A percentile compares a stretch with the other conserved stretches of the same genome.
Evolutionary conservation across 2,888 invertebrate genomes (phyloP).

Genomic region (Melanotus villosus): DNA sequence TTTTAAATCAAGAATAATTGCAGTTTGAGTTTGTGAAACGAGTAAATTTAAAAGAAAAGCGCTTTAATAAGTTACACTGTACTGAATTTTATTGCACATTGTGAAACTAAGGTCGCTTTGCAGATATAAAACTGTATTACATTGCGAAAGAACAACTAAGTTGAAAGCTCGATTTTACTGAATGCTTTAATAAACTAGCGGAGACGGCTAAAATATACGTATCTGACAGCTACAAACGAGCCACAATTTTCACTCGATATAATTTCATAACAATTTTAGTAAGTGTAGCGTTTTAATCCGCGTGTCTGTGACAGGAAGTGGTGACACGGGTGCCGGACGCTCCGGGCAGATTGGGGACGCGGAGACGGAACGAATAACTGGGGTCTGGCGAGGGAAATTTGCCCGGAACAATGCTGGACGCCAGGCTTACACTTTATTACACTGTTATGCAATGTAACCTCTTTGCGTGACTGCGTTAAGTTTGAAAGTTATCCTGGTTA

Average conservation of each 20-base stretch:
- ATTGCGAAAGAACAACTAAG: neutral
- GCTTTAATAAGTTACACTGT: constrained; percentile 18
- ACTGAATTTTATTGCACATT: constrained; percentile 13
- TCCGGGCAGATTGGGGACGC: constrained; percentile 44
- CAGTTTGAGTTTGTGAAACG: too few species aligned
- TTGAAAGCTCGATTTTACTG: neutral
- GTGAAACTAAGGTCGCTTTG: neutral
- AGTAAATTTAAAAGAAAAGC: too few species aligned
- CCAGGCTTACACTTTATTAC: constrained; percentile 19
- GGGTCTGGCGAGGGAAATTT: constrained; percentile 23
- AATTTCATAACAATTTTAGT: constrained; percentile 63
- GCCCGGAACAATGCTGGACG: constrained; percentile 27
- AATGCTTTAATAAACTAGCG: constrained; percentile 13
- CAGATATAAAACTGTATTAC: neutral
- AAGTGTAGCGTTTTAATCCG: constrained; percentile 62
- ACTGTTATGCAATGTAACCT: constrained; percentile 8
- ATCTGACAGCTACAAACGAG: constrained; percentile 40
- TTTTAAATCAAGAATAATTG: too few species aligned
- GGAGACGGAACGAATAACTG: constrained; percentile 27
- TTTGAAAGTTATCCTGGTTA: neutral
- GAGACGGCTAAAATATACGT: constrained; percentile 20
- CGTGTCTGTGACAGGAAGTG: constrained; percentile 62
- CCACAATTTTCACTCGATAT: constrained; percentile 62
- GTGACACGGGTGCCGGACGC: constrained; percentile 57
- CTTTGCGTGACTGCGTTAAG: constrained; percentile 15